Conservation (phyloP, 2,888 invertebrate species). For the Cylloceria caligata region DNA sequence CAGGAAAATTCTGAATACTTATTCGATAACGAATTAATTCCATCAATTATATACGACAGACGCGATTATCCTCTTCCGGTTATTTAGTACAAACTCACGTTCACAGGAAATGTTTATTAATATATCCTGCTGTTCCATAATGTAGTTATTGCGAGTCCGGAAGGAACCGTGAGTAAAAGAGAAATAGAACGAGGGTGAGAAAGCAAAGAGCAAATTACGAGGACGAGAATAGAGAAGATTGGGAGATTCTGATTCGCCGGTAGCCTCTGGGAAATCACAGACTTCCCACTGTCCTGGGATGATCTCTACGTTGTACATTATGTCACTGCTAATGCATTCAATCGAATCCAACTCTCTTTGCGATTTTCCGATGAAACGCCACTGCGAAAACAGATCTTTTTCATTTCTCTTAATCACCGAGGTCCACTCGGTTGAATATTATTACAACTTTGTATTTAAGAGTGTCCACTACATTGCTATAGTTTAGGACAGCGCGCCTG, state of each 20-base stretch:
- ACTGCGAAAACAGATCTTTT: neutral
- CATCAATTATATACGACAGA: neutral
- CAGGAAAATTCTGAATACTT: too few relatives aligned
- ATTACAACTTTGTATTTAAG: neutral
- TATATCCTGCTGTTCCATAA: conserved; percentile 12
- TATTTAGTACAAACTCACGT: neutral
- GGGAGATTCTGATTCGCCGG: neutral
- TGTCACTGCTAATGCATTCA: conserved; percentile 24
- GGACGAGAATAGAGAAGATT: too few relatives aligned
- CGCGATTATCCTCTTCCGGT: neutral
- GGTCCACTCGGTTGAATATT: neutral
- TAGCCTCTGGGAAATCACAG: conserved; percentile 57
- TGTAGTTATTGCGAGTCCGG: neutral
- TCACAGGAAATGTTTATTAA: conserved; percentile 20
- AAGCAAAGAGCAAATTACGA: neutral
- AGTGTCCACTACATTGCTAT: neutral
- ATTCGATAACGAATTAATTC: conserved; percentile 5
- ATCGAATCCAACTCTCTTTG: neutral
- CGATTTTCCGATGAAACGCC: neutral
- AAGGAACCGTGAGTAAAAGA: neutral
- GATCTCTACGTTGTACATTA: conserved; percentile 41
- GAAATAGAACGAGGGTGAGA: conserved; percentile 15
- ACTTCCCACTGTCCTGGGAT: conserved; percentile 36
- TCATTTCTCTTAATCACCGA: too few relatives aligned
- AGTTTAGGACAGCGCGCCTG: neutral